Evolutionary conservation across 2,113 vertebrate genomes (phyloP).

Genomic region (Tapirus terrestris): DNA sequence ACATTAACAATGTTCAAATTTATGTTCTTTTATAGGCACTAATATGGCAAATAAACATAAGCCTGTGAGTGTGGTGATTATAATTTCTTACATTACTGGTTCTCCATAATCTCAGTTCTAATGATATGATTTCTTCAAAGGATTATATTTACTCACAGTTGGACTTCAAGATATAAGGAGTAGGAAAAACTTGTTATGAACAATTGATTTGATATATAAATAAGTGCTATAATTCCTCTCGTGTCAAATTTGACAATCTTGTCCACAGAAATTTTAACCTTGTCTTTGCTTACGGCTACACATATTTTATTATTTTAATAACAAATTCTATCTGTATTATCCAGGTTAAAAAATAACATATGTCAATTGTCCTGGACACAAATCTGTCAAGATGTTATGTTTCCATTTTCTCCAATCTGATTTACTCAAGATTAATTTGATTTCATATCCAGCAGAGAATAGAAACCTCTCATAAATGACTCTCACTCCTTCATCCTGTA

Average conservation of each 20-base stretch:
- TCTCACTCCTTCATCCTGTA: slow-evolving; percentile 13
- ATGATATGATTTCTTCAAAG: background rate
- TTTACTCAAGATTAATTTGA: slow-evolving; percentile 66
- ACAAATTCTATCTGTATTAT: slow-evolving; percentile 59
- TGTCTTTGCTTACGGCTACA: slow-evolving; percentile 51
- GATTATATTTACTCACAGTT: background rate
- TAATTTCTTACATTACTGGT: slow-evolving; percentile 33
- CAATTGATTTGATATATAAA: slow-evolving; percentile 47
- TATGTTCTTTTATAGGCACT: slow-evolving; percentile 36
- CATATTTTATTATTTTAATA: slow-evolving; percentile 63
- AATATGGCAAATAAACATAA: slow-evolving; percentile 30
- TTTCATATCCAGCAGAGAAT: slow-evolving; percentile 55
- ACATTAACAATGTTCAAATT: slow-evolving; percentile 33
- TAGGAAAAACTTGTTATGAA: background rate
- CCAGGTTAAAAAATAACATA: slow-evolving; percentile 53
- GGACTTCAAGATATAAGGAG: background rate
- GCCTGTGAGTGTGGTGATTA: background rate
- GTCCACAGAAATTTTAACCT: slow-evolving; percentile 38
- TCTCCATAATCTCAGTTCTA: slow-evolving; percentile 28
- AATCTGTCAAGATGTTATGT: slow-evolving; percentile 35
- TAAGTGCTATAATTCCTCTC: slow-evolving; percentile 43
- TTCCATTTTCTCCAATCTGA: slow-evolving; percentile 58
- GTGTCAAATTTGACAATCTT: slow-evolving; percentile 15
- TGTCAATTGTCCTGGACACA: slow-evolving; percentile 44
- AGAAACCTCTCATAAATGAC: slow-evolving; percentile 17